Evolutionary conservation across 1,140 invertebrate species (phyloP).

Genomic region (Penaeus vannamei): DNA sequence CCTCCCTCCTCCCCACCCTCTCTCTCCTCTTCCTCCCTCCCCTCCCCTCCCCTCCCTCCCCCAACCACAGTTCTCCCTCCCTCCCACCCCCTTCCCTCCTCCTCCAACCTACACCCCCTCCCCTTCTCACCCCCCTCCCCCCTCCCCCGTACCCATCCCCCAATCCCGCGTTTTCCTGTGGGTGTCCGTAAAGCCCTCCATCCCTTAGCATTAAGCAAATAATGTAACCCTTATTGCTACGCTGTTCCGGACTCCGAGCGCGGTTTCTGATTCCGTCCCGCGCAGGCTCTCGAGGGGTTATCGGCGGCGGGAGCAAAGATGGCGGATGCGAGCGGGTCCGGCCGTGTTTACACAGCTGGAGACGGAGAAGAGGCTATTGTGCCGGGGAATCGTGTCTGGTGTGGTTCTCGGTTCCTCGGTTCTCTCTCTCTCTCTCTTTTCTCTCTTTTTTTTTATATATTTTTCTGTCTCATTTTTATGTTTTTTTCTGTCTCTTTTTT

Average conservation of each 20-base stretch:
- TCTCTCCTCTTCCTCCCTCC: background rate
- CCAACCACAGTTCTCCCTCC: background rate
- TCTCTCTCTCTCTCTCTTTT: background rate
- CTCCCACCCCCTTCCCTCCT: background rate
- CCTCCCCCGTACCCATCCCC: background rate
- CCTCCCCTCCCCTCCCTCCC: background rate
- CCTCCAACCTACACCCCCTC: background rate
- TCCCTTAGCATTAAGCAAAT: no score
- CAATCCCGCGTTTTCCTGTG: background rate
- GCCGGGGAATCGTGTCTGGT: background rate
- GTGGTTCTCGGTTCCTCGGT: background rate
- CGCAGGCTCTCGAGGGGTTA: background rate
- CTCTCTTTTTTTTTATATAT: background rate
- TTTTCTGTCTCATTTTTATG: background rate
- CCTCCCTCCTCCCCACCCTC: no score
- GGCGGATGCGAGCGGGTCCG: background rate
- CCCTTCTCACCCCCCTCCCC: background rate
- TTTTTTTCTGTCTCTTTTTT: background rate
- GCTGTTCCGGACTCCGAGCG: background rate
- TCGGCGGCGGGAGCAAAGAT: background rate
- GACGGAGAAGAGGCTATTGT: background rate
- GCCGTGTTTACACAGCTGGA: conserved; percentile 23
- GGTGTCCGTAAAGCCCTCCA: background rate
- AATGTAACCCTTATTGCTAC: no score
- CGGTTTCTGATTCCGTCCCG: background rate